Evolutionary conservation across 2,888 invertebrate genomes (phyloP), one percentile per base, ranked within the genome.

Genomic region (Cryptocephalus moraei): DNA sequence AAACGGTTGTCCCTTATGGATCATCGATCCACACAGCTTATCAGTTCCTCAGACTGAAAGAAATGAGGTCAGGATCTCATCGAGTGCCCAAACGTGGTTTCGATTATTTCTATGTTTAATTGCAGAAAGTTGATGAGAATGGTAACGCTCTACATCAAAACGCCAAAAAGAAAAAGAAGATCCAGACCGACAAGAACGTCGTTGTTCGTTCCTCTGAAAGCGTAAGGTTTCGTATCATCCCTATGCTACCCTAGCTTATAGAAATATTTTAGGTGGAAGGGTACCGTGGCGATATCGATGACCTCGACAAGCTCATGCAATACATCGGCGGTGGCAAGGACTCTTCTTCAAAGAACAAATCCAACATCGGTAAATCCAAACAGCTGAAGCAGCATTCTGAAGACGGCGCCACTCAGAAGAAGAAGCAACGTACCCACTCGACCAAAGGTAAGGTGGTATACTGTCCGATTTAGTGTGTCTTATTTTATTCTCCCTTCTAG

Each of bases 111-210:
- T 36, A 33, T 42, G 22, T 47, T 58, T 56, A 53, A 55, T 76
- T 75, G 46, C 71, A 80, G 77, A 84, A 82, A 69, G 73, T 84
- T 51, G 89, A 89, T 71, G 89, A 89, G 72, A 89, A 88, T 66
- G 86, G 86, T 51, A 89, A 89, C 67, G 78, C 86, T 34, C 73
- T 87, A 68, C 61, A 74, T 68, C 71, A 75, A 68, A 63, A 73
- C 75, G 53, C 57, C 10, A 50, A 60, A 49, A 69, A 80, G 67
- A 76, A 79, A 68, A 79, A 79, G 73, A 79, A 79, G 71, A 73
- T 74, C 53, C 73, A 67, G 14, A 72, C 72, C 46, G 76, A 76
- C 50, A 67, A 70, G 48, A 71, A 70, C 44, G 71, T 70, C 6
- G 66, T 63, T 8, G 62, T 67, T 13, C 58, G 65, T 39, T 59